Base-by-base conservation (phyloP, 2,797 vertebrate species). In the Sciaenops ocellatus region DNA sequence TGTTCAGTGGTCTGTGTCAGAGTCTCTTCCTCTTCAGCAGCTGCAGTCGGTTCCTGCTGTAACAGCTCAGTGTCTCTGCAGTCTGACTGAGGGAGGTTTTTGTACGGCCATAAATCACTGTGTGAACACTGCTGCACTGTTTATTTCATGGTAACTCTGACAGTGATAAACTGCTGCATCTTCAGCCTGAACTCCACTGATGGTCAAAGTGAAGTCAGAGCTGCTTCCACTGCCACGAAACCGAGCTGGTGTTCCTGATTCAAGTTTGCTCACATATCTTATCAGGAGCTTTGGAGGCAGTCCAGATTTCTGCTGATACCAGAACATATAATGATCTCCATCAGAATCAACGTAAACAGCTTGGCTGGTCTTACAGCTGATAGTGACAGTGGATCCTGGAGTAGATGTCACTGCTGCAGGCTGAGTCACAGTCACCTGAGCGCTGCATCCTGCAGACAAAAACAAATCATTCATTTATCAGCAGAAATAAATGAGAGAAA, bases 131-230 rank as follows among this genome's bases (percentile, higher is more conserved):
- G 0, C 2, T 2, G 26, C 26, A 26, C 26, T 1, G 6, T 66
- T 50, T 20, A 60, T 55, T 3, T 15, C 0, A 13, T 84, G 18
- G 0, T 0, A 0, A 73, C 81, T 62, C 42, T 57, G 0, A 83
- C 86, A 90, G 75, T 86, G 73, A 26, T 86, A 90, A 80, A 80
- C 82, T 80, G 83, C 92, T 34, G 81, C 84, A 85, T 92, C 92
- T 85, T 88, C 87, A 85, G 69, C 1, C 73, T 86, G 84, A 77
- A 73, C 85, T 73, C 76, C 63, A 74, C 55, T 82, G 78, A 79
- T 67, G 62, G 67, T 78, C 76, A 83, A 34, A 81, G 76, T 72
- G 75, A 83, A 88, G 66, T 74, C 74, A 51, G 48, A 22, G 18
- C 38, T 3, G 51, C 52, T 80, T 67, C 85, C 83, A 56, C 75